Evolutionary conservation across 2,888 invertebrate genomes (phyloP), one percentile per base, ranked within the genome.

Genomic region (Argyresthia goedartella): DNA sequence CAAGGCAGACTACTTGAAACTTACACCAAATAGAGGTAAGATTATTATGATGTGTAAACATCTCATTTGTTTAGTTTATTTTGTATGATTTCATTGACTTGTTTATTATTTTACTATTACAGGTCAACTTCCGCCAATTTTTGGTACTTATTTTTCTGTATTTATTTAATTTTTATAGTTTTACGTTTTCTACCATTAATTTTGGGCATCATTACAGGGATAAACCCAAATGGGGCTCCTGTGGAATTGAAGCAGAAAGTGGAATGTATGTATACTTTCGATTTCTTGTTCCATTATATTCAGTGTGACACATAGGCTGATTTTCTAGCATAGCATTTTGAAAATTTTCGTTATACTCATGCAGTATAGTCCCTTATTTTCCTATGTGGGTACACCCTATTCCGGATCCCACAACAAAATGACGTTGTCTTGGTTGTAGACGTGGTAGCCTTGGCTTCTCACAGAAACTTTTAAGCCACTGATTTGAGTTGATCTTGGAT

Each of bases 21-120:
- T 85, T 53, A 75, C 84, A 50, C 85, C 85, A 53, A 78, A 75
- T 59, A 84, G 81, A 76, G 79, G 85, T 84, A 74, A 60, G 57
- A 16, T 52, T 25, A n/a, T n/a, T n/a, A n/a, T n/a, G n/a, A n/a
- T n/a, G n/a, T n/a, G 25, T 36, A 16, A 25, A 35, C n/a, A 36
- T 49, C n/a, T 48, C 52, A 47, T 51, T 13, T 44, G n/a, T 45
- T 47, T 42, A 51, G 46, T 53, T 36, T 46, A 41, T 39, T 55
- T 33, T n/a, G n/a, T 46, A 33, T 8, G 36, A 36, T 8, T 36
- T 7, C 36, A 36, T 36, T 7, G 9, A 36, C 25, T 14, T 44
- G 35, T 10, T 25, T 45, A 45, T 45, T 45, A 44, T 15, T 35
- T 52, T 53, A 11, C n/a, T 35, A 52, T 54, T 52, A 8, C 53